Base-by-base conservation (phyloP, 1,140 invertebrate species). In the Musca domestica region DNA sequence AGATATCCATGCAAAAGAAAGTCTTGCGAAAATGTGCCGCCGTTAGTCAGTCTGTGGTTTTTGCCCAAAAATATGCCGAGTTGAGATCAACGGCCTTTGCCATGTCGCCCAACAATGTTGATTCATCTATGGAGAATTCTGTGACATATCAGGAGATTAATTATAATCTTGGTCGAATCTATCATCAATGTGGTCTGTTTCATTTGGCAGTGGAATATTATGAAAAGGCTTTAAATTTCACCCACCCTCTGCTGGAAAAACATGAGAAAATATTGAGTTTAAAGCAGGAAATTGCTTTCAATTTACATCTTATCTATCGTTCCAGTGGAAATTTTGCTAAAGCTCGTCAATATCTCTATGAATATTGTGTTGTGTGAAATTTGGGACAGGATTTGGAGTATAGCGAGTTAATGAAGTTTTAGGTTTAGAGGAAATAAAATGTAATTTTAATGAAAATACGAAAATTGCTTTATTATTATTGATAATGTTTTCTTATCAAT, bases 111-210 rank as follows among this genome's bases (percentile, higher is more conserved):
- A 52, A 52, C 22, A 22, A 66, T 17, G 48, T 30, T 17, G 46
- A 27, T 25, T 46, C 47, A 7, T 22, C 48, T 25, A 41, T 12
- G 12, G 19, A 34, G 9, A 47, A 46, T 61, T 49, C 46, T 74
- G 85, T 87, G 41, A 89, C 88, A 1, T 72, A 81, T 77, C 95
- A 98, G 80, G 96, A 99, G 84, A 84, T 89, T 2, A 89, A 89
- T 73, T 99, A 97, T 76, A 99, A 99, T 78, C 85, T 96, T 30
- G 96, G 91, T 2, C 84, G 96, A 74, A 89, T 91, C 41, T 92
- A 95, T 82, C 96, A 98, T 83, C 93, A 97, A 83, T 83, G 97
- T 3, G 94, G 92, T 30, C 82, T 98, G 7, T 84, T 91, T 70
- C 89, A 92, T 75, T 84, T 91, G 69, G 95, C 95, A 0, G 83